Percentiles rank a stretch among this genome's conserved stretches.
Evolutionary conservation across 2,113 vertebrate genomes (phyloP).

Genomic region (Nycticorax nycticorax): DNA sequence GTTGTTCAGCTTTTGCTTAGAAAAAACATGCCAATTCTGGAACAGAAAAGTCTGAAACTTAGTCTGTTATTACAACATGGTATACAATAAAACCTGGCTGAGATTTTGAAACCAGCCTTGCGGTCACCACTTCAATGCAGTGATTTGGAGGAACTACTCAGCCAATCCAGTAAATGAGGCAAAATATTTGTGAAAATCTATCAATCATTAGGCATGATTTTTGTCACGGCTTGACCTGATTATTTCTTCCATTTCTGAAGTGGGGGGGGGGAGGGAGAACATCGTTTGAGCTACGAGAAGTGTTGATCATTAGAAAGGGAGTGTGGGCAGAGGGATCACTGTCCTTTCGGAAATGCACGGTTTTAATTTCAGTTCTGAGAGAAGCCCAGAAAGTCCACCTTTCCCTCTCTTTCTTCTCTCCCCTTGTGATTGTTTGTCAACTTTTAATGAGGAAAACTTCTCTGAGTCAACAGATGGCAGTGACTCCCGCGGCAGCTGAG

Average conservation of each 20-base stretch:
- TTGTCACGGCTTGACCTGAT: not conserved
- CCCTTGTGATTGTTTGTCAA: not conserved
- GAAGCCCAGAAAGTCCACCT: not conserved
- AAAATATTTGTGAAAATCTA: not conserved
- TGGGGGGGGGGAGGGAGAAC: not conserved
- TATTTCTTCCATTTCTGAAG: not conserved
- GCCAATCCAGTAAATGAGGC: not conserved
- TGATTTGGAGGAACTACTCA: not conserved
- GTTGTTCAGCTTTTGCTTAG: not conserved
- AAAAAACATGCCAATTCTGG: not conserved
- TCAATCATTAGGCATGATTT: not conserved
- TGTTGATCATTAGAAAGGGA: not conserved
- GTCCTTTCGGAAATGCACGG: not conserved
- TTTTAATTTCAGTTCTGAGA: not conserved
- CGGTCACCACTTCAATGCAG: rapidly evolving
- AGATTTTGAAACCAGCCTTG: not conserved
- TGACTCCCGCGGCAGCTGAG: not conserved
- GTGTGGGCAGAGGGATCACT: not conserved
- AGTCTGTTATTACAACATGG: not conserved
- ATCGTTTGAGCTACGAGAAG: not conserved
- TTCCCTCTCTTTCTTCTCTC: not conserved
- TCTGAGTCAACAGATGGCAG: not conserved
- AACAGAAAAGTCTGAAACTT: not conserved
- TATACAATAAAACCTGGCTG: not conserved
- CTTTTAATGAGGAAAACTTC: not conserved